Conservation (phyloP, 2,797 vertebrate genomes). For the Gorsachius magnificus region DNA sequence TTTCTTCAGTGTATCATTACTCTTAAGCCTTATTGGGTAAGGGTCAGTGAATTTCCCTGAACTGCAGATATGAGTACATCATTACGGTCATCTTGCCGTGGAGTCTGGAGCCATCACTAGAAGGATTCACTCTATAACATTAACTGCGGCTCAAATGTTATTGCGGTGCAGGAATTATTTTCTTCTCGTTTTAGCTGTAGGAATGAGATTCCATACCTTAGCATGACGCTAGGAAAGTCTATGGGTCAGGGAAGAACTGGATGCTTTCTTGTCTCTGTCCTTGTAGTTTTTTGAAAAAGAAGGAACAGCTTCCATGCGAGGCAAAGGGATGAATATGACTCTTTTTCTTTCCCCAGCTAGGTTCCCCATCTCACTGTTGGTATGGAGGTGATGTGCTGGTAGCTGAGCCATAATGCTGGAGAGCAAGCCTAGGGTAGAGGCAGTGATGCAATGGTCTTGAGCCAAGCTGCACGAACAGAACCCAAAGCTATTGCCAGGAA, state of each 20-base stretch:
- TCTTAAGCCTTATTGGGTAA: background rate
- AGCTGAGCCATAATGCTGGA: background rate
- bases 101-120: background rate
- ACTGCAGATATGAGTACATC: background rate
- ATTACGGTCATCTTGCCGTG: background rate
- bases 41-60: background rate
- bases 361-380: background rate
- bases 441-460: background rate
- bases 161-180: background rate
- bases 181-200: background rate
- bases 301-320: background rate
- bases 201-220: background rate
- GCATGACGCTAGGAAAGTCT: background rate
- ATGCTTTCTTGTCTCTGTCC: background rate
- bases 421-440: background rate
- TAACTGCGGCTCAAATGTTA: background rate
- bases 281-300: background rate
- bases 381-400: background rate
- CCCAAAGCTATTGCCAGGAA: background rate
- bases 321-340: background rate
- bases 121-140: background rate
- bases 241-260: background rate
- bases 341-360: background rate
- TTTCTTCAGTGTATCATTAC: background rate
- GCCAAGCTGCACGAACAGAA: background rate